These are phyloP conservation scores for Sorex maritimensis DNA, from an alignment of 2,797 vertebrate species.

Conservation along the genomic window DNA sequence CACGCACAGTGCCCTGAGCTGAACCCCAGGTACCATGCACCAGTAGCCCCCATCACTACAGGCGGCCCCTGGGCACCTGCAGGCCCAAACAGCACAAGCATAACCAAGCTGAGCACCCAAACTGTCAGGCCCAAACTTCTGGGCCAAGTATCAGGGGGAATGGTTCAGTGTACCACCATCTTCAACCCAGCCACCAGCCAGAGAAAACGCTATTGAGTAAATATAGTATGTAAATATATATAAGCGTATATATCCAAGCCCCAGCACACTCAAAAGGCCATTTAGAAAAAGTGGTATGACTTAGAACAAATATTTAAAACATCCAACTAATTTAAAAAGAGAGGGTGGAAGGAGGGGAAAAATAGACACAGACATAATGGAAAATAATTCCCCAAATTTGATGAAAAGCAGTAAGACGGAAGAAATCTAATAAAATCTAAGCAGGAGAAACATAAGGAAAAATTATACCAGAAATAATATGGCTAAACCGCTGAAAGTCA, in stretches of 20 bases:
- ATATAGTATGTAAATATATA: no score
- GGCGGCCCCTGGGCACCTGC: no score
- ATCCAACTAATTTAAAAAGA: background rate
- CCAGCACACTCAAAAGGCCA: background rate
- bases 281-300: constrained; percentile 57
- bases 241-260: background rate
- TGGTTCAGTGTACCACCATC: no score
- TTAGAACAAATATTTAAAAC: constrained; percentile 55
- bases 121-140: no score
- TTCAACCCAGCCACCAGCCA: no score
- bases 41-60: no score
- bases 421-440: constrained; percentile 33
- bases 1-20: no score
- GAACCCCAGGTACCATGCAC: no score
- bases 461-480: background rate
- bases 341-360: background rate
- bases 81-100: no score
- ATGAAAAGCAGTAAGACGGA: background rate
- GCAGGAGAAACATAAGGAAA: constrained; percentile 31
- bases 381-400: background rate
- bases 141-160: no score
- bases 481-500: background rate
- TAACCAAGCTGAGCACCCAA: no score
- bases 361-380: background rate
- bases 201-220: no score